Evolutionary conservation across 1,140 invertebrate species (phyloP), one percentile per base, ranked within the genome.

Genomic region (Theocolax elegans): DNA sequence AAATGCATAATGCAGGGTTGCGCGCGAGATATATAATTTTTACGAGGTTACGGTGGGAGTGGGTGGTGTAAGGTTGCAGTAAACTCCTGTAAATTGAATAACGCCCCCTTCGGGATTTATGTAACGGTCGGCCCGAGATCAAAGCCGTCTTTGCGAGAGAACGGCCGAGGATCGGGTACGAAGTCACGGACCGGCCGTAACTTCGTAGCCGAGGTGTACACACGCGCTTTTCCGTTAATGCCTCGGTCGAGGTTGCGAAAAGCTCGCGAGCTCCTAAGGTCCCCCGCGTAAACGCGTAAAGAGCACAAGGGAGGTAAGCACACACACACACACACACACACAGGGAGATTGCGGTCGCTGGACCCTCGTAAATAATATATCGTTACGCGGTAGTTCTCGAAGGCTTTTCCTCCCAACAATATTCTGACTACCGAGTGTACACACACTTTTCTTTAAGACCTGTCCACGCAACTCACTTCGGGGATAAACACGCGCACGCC

Each of bases 61-160:
- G n/a, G 53, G 1, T n/a, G 15, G 9, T 3, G 27, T 54, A 17
- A 2, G 21, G 8, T 7, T 21, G 25, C 29, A 58, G 25, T 59
- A 68, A 68, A 60, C 17, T 13, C 46, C 66, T 59, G 66, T 68
- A 68, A 68, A 68, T 68, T 68, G 66, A 68, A 68, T 68, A 68
- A 68, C 56, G 31, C 56, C 51, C 8, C 25, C 12, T 2, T 15
- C 46, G 44, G 56, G 56, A 68, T 68, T 68, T 68, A 68, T 68
- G 66, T 60, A 68, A 68, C 46, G 56, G 27, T 7, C 15, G n/a
- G 25, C 4, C 15, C 1, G 46, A 8, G 27, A 25, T 13, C 9
- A 53, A 53, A 17, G 12, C 21, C 19, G 48, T 25, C 2, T 9
- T 6, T 3, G 15, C 17, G 27, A 17, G 51, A n/a, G 51, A 2